These are phyloP conservation scores for Meloidogyne exigua DNA, from an alignment of 1,140 invertebrate genomes.

Conservation along the genomic window DNA sequence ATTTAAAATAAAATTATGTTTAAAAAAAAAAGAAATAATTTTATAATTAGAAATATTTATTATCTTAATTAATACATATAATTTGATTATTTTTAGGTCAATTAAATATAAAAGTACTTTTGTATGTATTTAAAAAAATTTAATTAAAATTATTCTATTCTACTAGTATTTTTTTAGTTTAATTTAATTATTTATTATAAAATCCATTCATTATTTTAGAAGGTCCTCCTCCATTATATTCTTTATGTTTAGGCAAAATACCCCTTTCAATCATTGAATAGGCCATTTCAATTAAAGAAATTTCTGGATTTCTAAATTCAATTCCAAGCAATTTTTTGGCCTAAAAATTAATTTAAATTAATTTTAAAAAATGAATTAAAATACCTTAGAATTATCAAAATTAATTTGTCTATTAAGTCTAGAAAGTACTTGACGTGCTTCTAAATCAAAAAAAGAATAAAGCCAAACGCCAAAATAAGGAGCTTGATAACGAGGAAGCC, in stretches of 20 bases:
- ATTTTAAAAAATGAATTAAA: slow-evolving; percentile 6
- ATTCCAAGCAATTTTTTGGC: slow-evolving; percentile 65
- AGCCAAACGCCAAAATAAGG: slow-evolving; percentile 67
- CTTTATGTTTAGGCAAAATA: slow-evolving; percentile 64
- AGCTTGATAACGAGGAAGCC: slow-evolving; percentile 66
- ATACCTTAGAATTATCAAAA: slow-evolving; percentile 68
- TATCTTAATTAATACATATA: no score
- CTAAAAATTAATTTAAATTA: slow-evolving; percentile 43
- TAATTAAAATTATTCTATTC: no score
- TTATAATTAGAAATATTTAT: no score
- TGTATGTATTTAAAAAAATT: no score
- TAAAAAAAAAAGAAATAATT: no score
- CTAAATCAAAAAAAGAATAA: slow-evolving; percentile 66
- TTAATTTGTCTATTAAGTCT: slow-evolving; percentile 66
- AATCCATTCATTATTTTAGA: slow-evolving; percentile 3
- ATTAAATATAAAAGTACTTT: no score
- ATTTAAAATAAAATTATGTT: no score
- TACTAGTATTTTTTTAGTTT: neutral
- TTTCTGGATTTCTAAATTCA: slow-evolving; percentile 62
- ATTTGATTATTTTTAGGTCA: no score
- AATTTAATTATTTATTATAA: neutral
- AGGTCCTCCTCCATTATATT: slow-evolving; percentile 44
- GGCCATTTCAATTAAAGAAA: slow-evolving; percentile 64
- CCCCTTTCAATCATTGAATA: slow-evolving; percentile 66
- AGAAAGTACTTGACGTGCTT: slow-evolving; percentile 65